Percentiles rank a stretch among this genome's conserved stretches.
phyloP scores from a whole-genome alignment of 2,888 invertebrate genomes.

The Sericinus montela region DNA sequence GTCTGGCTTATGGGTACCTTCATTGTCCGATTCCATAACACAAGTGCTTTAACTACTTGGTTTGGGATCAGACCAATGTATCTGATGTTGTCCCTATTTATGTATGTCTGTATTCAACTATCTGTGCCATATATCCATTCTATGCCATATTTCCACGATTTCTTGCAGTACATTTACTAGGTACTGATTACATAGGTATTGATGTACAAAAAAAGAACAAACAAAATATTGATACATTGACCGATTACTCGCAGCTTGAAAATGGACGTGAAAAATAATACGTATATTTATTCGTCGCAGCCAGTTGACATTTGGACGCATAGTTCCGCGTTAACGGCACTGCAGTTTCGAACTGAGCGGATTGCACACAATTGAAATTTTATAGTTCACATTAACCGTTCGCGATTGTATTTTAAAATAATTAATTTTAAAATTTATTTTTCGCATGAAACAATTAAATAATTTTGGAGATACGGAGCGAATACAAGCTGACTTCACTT shows the following conservation, averaged over 20 bases:
- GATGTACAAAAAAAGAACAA: neutral
- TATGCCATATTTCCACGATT: too few species aligned
- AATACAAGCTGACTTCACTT: conserved; percentile 12
- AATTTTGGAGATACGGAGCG: conserved; percentile 3
- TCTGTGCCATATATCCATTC: too few species aligned
- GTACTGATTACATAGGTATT: too few species aligned
- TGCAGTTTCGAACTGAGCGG: conserved; percentile 22
- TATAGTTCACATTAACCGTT: conserved; percentile 27
- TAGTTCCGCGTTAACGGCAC: conserved; percentile 23
- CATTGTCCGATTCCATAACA: too few species aligned
- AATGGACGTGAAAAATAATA: neutral
- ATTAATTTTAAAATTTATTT: conserved; percentile 18
- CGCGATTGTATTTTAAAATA: conserved; percentile 29
- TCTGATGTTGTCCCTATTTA: too few species aligned
- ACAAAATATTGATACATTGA: neutral
- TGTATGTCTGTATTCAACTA: too few species aligned
- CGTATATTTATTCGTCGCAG: conserved; percentile 40
- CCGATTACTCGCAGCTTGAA: neutral
- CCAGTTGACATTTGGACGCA: conserved; percentile 26
- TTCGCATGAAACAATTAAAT: conserved; percentile 13
- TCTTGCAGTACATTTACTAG: too few species aligned
- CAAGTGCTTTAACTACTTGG: too few species aligned
- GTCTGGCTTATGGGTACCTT: too few species aligned
- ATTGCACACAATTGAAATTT: conserved; percentile 32
- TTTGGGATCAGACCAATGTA: too few species aligned